Base-by-base conservation (phyloP, 2,888 invertebrate genomes). In the Galerucella pusilla region DNA sequence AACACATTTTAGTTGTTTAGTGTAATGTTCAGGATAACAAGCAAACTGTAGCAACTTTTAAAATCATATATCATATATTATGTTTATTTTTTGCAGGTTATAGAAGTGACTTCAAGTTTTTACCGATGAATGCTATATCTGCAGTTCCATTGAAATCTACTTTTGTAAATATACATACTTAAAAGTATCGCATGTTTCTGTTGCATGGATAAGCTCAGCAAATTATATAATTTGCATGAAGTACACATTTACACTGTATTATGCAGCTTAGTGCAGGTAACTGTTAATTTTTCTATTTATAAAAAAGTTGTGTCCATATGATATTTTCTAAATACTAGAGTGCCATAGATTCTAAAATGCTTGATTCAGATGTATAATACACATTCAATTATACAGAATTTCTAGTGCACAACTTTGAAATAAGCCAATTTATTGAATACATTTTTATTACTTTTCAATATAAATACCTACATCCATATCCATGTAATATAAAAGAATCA, bases 121-220 rank as follows among this genome's bases (percentile, higher is more conserved):
- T 60, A 76, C 66, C 64, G 71, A 77, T 78, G 78, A 77, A 72
- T 72, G 73, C 74, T 70, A 70, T 70, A 68, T 67, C 70, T 60
- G 74, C 69, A 49, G 69, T 59, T 52, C 75, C 74, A 10, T 49
- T 77, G 74, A 77, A 73, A 68, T 66, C 72, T 6, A 46, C 69
- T 54, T 73, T 66, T 60, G 78, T 78, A 78, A 78, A 76, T 78
- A 78, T 76, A 20, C 63, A 61, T 35, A 12, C 52, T 76, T 77
- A 77, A 77, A 65, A 68, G 71, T 72, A 72, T 72, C 70, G 77
- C 76, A 78, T 76, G 79, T 75, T 46, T 63, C 42, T 71, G 65
- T 71, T 79, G 79, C 79, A 79, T 79, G 77, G 79, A 79, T 70
- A 68, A 77, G 70, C 78, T 79, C 70, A 76, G 72, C 57, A 73